Base-by-base conservation (phyloP, 2,797 vertebrate genomes). In the Knipowitschia caucasica region DNA sequence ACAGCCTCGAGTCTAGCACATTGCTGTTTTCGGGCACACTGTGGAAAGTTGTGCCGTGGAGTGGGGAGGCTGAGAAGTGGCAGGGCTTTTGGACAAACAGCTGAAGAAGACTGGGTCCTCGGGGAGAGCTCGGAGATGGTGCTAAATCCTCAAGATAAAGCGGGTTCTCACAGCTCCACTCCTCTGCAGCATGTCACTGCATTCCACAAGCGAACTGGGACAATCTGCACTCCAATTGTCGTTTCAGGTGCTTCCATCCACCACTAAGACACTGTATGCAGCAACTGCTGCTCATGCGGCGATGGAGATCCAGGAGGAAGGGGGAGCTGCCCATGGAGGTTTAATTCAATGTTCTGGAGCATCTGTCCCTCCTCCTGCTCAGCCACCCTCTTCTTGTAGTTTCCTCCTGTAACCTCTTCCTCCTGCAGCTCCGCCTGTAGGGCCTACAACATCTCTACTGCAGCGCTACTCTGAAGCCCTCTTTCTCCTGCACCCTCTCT, bases 131-230 rank as follows among this genome's bases (percentile, higher is more conserved):
- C 75, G 76, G 76, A 20, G 11, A 18, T 39, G 36, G 36, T 17
- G 49, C 68, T 73, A 84, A 81, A 78, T 62, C 64, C 69, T 62
- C 7, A 25, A n/a, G 52, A 78, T 79, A 69, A 67, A 36, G 46
- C 29, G 45, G 63, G 61, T 83, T 86, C 85, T 76, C 85, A 88
- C 81, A 83, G 17, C 45, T 30, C 15, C 2, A 17, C 78, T 69
- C 62, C 62, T 59, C 75, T 61, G 11, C 82, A 81, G 85, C 82
- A 83, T 87, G 82, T 77, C n/a, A n/a, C 81, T 64, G 69, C 75
- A 85, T 86, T 88, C 83, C 86, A 76, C 5, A 26, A 26, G 24
- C n/a, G n/a, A 24, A 24, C n/a, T 26, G 24, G 14, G 42, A 44
- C 42, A 44, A 43, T 25, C 40, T 43, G 40, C 40, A 24, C n/a